Conservation (phyloP, 92 coral and sea anemone genomes). For the Epizoanthus ramosus region DNA sequence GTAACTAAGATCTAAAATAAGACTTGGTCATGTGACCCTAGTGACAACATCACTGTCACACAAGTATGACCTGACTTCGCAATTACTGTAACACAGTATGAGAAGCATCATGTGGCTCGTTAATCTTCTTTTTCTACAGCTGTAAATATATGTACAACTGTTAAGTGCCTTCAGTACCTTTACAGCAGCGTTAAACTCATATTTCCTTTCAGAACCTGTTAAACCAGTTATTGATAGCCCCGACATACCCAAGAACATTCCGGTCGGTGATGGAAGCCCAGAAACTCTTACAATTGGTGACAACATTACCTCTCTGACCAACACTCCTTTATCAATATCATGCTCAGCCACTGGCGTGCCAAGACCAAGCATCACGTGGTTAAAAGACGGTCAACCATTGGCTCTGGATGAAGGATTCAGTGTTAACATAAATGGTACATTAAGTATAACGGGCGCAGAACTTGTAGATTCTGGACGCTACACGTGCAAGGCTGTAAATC, state of each 20-base stretch:
- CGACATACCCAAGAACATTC: not conserved
- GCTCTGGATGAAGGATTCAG: not conserved
- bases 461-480: constrained; percentile 56
- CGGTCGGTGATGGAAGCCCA: constrained; percentile 16
- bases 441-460: not conserved
- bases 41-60: too few relatives aligned
- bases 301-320: constrained; percentile 15
- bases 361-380: constrained; percentile 69
- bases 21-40: too few relatives aligned
- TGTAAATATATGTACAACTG: too few relatives aligned
- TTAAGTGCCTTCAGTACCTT: too few relatives aligned
- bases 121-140: too few relatives aligned
- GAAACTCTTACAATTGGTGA: constrained; percentile 1
- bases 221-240: constrained; percentile 1
- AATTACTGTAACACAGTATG: too few relatives aligned
- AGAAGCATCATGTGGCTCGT: too few relatives aligned
- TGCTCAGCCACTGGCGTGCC: constrained; percentile 81
- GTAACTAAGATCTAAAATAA: too few relatives aligned
- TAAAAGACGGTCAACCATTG: constrained; percentile 53
- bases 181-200: too few relatives aligned
- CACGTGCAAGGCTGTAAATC: constrained; percentile 70
- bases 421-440: constrained; percentile 10
- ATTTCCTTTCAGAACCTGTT: not conserved
- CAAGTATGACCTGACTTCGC: too few relatives aligned
- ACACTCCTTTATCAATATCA: constrained; percentile 35